A percentile compares a stretch with the other conserved stretches of the same genome.
Evolutionary conservation across 2,888 invertebrate species (phyloP).

Genomic region (Orthonevra nobilis): DNA sequence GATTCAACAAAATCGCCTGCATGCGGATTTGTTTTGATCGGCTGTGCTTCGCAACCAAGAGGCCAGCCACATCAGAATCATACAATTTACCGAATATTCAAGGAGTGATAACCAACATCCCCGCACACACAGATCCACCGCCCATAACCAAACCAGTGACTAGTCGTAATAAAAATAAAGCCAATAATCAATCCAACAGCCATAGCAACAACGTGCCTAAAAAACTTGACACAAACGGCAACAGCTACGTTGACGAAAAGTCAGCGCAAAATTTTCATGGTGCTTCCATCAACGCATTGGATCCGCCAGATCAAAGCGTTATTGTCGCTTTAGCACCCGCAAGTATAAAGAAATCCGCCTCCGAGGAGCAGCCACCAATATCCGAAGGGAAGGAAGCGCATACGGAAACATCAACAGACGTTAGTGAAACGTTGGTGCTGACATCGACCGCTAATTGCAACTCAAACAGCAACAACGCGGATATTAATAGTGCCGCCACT

Average conservation of each 20-base stretch:
- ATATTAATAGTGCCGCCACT: constrained; percentile 45
- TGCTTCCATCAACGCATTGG: constrained; percentile 72
- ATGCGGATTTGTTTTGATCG: constrained; percentile 96
- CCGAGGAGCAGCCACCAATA: constrained; percentile 13
- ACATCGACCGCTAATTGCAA: constrained; percentile 64
- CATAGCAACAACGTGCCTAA: constrained; percentile 53
- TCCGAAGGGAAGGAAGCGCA: constrained; percentile 16
- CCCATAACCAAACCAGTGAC: constrained; percentile 17
- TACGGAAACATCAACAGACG: constrained; percentile 52
- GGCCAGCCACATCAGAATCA: constrained; percentile 82
- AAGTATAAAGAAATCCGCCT: no score
- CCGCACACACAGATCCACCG: constrained; percentile 21
- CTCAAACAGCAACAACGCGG: constrained; percentile 59
- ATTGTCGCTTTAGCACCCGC: constrained; percentile 21
- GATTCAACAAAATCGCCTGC: constrained; percentile 83
- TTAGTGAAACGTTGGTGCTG: constrained; percentile 50
- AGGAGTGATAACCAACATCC: constrained; percentile 69
- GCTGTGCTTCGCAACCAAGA: constrained; percentile 94
- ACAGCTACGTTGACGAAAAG: constrained; percentile 47
- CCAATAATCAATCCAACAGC: constrained; percentile 21
- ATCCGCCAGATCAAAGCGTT: constrained; percentile 69
- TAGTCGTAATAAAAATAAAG: constrained; percentile 46
- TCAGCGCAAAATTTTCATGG: constrained; percentile 56
- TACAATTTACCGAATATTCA: constrained; percentile 63
- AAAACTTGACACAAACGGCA: constrained; percentile 61